Conservation (phyloP, 35 echinoderm and acorn worm species). For the Ophioderma brevispina region DNA sequence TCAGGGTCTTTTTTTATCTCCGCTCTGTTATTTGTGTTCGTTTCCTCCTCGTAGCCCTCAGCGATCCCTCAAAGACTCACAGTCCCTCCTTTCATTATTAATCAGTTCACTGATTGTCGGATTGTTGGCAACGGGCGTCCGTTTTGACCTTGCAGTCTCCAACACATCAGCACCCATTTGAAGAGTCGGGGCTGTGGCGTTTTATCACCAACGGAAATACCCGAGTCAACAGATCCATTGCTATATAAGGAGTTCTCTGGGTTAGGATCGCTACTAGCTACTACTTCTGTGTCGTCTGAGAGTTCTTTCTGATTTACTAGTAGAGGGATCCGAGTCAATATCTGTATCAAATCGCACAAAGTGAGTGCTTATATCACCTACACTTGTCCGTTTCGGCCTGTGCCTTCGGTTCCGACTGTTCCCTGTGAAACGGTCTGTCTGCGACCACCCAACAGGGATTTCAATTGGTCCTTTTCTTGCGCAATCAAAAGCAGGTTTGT, state of each 20-base stretch:
- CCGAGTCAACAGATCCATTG: conserved; percentile 86
- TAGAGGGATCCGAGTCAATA: not conserved
- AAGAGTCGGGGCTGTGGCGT: not conserved
- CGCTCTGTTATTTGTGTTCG: not conserved
- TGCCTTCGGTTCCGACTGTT: not conserved
- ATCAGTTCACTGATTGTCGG: conserved; percentile 52
- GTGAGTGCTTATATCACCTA: not conserved
- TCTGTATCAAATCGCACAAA: not conserved
- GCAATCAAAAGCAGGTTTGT: conserved; percentile 42
- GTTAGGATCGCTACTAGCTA: conserved; percentile 6
- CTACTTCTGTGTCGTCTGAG: conserved; percentile 22
- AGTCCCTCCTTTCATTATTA: conserved; percentile 8
- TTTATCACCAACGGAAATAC: conserved; percentile 81
- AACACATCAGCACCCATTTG: too few species aligned
- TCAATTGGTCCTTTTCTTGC: conserved; percentile 51
- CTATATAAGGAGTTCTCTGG: conserved; percentile 84
- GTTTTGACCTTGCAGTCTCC: not conserved
- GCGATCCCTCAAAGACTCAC: conserved; percentile 39
- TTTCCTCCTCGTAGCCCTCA: conserved; percentile 58
- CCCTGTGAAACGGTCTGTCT: not conserved
- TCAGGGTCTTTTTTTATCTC: not conserved
- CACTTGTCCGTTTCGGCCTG: not conserved
- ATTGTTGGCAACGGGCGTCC: conserved; percentile 40
- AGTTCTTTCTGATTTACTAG: conserved; percentile 16
- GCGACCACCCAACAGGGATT: conserved; percentile 15